Evolutionary conservation across 2,113 vertebrate genomes (phyloP), one percentile per base, ranked within the genome.

Genomic region (Rhinoderma darwinii): DNA sequence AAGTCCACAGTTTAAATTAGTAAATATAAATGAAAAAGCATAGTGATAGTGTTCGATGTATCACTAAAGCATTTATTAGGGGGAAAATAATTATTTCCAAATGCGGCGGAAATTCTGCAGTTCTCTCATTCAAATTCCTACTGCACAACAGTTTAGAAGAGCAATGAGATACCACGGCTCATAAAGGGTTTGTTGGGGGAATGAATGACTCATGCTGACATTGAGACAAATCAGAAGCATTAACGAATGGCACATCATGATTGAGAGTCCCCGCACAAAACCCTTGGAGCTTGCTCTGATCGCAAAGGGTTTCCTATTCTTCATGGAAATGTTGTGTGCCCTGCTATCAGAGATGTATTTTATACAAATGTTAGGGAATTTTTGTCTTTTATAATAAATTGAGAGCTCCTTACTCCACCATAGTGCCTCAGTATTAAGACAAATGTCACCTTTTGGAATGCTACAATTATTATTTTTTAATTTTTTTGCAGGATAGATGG

Each of bases 291-390:
- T 81, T 27, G 63, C 89, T 61, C 89, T 87, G 77, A 74, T 59
- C 59, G 61, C 86, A 91, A 90, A 0, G 77, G 50, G 54, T 0
- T 0, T 84, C 86, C 81, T 50, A 0, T 90, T 92, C 88, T 91
- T 91, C 89, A 89, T 84, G 89, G 54, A 88, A 83, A 88, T 86
- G 68, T 82, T 82, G 88, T 87, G 89, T 20, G 18, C 87, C 54
- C 86, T 90, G 66, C 88, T 90, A 88, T 84, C 51, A 72, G 75
- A 86, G 89, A 77, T 77, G 30, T 63, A 84, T 81, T 80, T 80
- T 72, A 88, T 80, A 56, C 51, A 51, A 83, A 91, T 44, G 77
- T 0, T 3, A 86, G 66, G 18, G 51, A 5, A 72, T 89, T 70
- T 86, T 41, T 37, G 41, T 72, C 84, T 89, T 35, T 47, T 72